Evolutionary conservation across 1,140 invertebrate genomes (phyloP), one percentile per base, ranked within the genome.

Genomic region (Drosophila gunungcola): DNA sequence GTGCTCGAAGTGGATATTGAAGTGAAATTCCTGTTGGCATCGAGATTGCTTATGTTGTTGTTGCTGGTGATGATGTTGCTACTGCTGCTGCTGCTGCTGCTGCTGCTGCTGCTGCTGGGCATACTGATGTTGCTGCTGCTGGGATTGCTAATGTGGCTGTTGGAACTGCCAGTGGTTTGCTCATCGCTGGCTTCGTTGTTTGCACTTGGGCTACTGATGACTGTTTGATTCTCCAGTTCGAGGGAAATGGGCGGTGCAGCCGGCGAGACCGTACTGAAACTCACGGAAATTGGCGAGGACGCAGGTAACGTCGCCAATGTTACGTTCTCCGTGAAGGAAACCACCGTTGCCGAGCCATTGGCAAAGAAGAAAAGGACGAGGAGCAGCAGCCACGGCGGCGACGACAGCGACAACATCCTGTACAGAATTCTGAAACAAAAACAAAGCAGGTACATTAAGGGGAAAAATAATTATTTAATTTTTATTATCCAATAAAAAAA

Each of bases 381-480:
- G 36, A 70, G 60, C 52, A 56, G 34, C 25, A 73, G 51, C 46
- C 48, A 54, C 34, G 56, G 55, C 52, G 60, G 78, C 74, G 69
- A 83, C 34, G 72, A 51, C 74, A 85, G 77, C 56, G 72, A 77
- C 52, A 80, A 60, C 60, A 83, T 74, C 80, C 41, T 67, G 73
- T 21, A 32, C 10, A 34, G 45, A 60, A 60, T 60, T 73, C 56
- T 78, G 45, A 34, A 32, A 63, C 39, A 42, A 12, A 32, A 32
- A 32, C 0, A 32, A 32, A 32, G 29, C 29, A 32, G 29, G 4
- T 13, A 13, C n/a, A 13, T n/a, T 12, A 4, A 13, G n/a, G 16
- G 16, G 16, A 21, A 3, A 2, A 13, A 21, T 9, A 1, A 3
- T 3, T 25, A 12, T 46, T 39, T 41, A 25, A 61, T 58, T 60